Percentiles rank a stretch among this genome's conserved stretches.
Conservation (phyloP, 2,888 invertebrate species). For the Nemoura dubitans region DNA sequence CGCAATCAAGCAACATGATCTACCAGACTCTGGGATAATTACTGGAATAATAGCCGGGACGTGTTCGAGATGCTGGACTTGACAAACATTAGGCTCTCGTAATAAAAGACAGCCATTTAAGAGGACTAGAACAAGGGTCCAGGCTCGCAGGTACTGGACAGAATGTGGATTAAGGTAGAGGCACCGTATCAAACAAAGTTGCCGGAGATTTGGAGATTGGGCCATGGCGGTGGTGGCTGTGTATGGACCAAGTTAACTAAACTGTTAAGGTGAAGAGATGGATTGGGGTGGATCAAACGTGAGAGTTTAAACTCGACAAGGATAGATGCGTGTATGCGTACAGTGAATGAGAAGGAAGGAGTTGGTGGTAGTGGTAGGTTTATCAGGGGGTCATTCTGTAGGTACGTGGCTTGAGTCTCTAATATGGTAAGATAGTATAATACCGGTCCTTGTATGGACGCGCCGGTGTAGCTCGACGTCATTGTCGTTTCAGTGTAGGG, state of each 20-base stretch:
- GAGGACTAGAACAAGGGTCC: background rate
- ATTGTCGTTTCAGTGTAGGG: background rate
- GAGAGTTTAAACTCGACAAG: slow-evolving; percentile 36
- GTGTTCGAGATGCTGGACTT: background rate
- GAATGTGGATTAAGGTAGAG: background rate
- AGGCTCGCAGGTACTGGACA: background rate
- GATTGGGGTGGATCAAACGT: slow-evolving; percentile 37
- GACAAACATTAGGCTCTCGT: background rate
- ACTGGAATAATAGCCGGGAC: background rate
- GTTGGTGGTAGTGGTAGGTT: slow-evolving; percentile 28
- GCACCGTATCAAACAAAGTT: background rate
- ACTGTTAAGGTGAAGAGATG: slow-evolving; percentile 41
- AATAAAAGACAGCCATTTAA: background rate
- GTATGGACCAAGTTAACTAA: slow-evolving; percentile 37
- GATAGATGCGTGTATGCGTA: slow-evolving; percentile 13
- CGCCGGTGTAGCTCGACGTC: background rate
- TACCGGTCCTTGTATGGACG: background rate
- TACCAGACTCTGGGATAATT: background rate
- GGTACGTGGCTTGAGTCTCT: slow-evolving; percentile 30
- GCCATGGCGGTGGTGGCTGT: background rate
- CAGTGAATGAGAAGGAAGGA: slow-evolving; percentile 24
- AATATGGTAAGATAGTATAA: background rate
- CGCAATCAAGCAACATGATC: slow-evolving; percentile 7
- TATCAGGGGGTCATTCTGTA: slow-evolving; percentile 40
- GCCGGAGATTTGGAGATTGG: slow-evolving; percentile 16